Percentiles rank a stretch among this genome's conserved stretches.
Conservation (phyloP, 2,113 vertebrate genomes). For the Corythaixoides concolor region DNA sequence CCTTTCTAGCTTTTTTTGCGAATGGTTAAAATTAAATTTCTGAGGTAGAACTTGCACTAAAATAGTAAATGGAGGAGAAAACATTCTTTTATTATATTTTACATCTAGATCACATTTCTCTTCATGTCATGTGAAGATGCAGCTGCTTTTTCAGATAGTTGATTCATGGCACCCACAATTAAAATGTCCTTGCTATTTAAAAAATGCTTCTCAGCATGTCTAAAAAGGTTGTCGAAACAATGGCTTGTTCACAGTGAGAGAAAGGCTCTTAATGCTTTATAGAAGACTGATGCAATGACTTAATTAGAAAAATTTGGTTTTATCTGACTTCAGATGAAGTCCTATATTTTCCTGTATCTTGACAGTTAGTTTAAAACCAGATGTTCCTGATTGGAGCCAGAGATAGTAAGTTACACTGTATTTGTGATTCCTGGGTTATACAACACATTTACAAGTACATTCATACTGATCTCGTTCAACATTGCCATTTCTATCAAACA, state of each 20-base stretch:
- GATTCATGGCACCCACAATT: constrained; percentile 73
- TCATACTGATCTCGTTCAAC: background rate
- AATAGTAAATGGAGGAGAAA: background rate
- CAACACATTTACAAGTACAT: background rate
- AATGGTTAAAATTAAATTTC: constrained; percentile 41
- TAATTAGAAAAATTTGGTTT: background rate
- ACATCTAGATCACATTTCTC: constrained; percentile 51
- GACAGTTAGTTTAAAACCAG: constrained; percentile 12
- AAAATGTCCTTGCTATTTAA: constrained; percentile 75
- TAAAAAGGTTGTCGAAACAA: constrained; percentile 64
- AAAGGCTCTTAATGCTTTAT: constrained; percentile 28
- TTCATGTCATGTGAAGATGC: constrained; percentile 70
- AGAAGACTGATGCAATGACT: background rate
- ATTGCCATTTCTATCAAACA: background rate
- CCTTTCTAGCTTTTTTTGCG: constrained; percentile 1
- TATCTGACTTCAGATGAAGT: constrained; percentile 1
- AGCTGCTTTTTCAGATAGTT: constrained; percentile 74
- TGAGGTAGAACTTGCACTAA: background rate
- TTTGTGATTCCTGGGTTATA: background rate
- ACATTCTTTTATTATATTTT: constrained; percentile 32
- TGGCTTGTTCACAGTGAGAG: background rate
- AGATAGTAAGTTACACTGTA: background rate
- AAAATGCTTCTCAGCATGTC: constrained; percentile 64
- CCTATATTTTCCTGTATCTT: background rate
- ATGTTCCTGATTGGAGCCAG: background rate